Conservation (phyloP, 2,888 invertebrate genomes). For the Andrena minutula region DNA sequence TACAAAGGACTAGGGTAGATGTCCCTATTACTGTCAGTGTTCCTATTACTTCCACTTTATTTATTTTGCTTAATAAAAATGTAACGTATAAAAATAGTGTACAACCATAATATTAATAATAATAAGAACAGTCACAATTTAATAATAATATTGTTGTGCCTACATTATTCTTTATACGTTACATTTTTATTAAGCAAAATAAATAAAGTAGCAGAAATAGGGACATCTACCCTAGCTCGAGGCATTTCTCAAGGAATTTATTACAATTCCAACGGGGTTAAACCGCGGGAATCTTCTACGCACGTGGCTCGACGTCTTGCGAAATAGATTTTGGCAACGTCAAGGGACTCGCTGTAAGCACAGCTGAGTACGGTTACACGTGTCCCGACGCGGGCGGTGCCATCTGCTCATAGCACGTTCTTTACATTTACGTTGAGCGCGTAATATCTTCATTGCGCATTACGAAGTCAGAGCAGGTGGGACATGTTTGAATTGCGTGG, state of each 20-base stretch:
- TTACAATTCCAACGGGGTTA: slow-evolving; percentile 32
- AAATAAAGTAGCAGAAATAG: too few species aligned
- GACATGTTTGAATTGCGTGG: neutral
- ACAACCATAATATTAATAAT: too few species aligned
- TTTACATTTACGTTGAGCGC: slow-evolving; percentile 34
- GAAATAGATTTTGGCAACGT: slow-evolving; percentile 55
- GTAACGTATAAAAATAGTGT: too few species aligned
- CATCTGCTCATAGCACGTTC: slow-evolving; percentile 38
- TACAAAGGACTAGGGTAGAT: neutral
- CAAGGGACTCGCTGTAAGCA: slow-evolving; percentile 28
- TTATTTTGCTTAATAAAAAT: too few species aligned
- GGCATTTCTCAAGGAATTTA: slow-evolving; percentile 8
- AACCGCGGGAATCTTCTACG: slow-evolving; percentile 17
- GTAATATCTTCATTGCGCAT: slow-evolving; percentile 35
- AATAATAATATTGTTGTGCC: too few species aligned
- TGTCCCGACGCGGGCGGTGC: slow-evolving; percentile 9
- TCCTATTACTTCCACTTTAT: too few species aligned
- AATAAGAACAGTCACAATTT: too few species aligned
- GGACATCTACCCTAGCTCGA: too few species aligned
- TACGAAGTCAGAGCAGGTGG: neutral
- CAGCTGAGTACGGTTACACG: slow-evolving; percentile 36
- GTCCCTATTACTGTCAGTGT: too few species aligned
- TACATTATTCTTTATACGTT: too few species aligned
- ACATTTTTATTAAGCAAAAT: too few species aligned
- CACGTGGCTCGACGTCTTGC: slow-evolving; percentile 16